Base-by-base conservation (phyloP, 2,797 vertebrate species). In the Glossophaga mutica region DNA sequence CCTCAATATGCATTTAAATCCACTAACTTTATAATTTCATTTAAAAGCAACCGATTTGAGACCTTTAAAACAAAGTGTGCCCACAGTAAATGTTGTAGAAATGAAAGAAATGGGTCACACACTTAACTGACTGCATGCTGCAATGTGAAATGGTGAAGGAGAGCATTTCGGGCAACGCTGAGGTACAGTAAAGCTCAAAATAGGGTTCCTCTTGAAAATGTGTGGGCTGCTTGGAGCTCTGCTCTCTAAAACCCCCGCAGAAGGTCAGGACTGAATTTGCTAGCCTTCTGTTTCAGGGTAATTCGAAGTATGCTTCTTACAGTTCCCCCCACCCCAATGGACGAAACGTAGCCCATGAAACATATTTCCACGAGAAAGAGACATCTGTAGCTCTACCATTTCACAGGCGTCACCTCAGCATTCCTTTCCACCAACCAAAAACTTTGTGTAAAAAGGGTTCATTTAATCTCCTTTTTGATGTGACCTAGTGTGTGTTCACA, bases 381-480 rank as follows among this genome's bases (percentile, higher is more conserved):
- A 44, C 94, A 78, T 94, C 95, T 95, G 89, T 88, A 81, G 57
- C 74, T 76, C 59, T 83, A 90, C 90, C 70, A 42, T 93, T 92
- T 57, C 65, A 81, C 83, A 50, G 91, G 95, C 91, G 39, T 91
- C 95, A 95, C 92, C 89, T 97, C 96, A 79, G 57, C 96, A 97
- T 94, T 97, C 91, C 97, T 97, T 96, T 97, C 97, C 90, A 91
- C 83, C 86, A 94, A 96, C 94, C 94, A 94, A 95, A 90, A 85
- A 73, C 83, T 79, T 97, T 82, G 84, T 73, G 71, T 92, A 95
- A 95, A 96, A 92, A 67, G 85, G 78, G 95, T 88, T 87, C 96
- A 97, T 97, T 97, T 96, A 91, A 97, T 97, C 91, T 94, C 57
- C 85, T 71, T 96, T 95, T 96, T 94, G 96, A 96, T 78, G 88